These are phyloP conservation scores for Patiria miniata DNA, from an alignment of 35 echinoderm and acorn worm genomes.

Conservation along the genomic window DNA sequence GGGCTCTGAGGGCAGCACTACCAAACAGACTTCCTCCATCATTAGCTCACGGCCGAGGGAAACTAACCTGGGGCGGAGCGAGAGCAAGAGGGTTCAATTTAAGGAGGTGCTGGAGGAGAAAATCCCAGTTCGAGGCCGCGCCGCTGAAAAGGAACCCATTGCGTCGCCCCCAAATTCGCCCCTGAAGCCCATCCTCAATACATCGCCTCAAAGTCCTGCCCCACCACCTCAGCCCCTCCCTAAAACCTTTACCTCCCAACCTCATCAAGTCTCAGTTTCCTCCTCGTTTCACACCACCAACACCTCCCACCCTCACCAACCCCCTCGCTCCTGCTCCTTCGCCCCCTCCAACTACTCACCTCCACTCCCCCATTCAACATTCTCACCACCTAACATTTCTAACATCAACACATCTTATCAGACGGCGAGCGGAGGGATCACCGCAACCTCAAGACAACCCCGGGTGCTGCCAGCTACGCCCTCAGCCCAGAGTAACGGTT, in stretches of 20 bases:
- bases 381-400: conserved; percentile 24
- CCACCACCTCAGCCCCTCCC: conserved; percentile 5
- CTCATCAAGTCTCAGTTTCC: background rate
- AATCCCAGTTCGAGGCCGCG: conserved; percentile 42
- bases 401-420: conserved; percentile 12
- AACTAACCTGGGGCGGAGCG: conserved; percentile 34
- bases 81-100: conserved; percentile 59
- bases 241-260: background rate
- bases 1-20: background rate
- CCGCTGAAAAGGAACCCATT: conserved; percentile 31
- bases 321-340: background rate
- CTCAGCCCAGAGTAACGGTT: background rate
- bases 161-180: conserved; percentile 42
- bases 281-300: background rate
- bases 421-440: background rate
- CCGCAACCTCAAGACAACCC: background rate
- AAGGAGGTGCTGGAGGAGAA: conserved; percentile 69
- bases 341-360: conserved; percentile 5
- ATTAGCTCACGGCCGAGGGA: conserved; percentile 44
- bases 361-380: background rate
- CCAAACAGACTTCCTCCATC: conserved; percentile 39
- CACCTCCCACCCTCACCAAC: background rate
- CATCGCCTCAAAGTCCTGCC: conserved; percentile 14
- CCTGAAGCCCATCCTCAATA: conserved; percentile 43
- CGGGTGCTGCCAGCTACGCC: background rate